Percentiles rank a stretch among this genome's conserved stretches.
Evolutionary conservation across 2,113 vertebrate species (phyloP).

Genomic region (Mastomys coucha): DNA sequence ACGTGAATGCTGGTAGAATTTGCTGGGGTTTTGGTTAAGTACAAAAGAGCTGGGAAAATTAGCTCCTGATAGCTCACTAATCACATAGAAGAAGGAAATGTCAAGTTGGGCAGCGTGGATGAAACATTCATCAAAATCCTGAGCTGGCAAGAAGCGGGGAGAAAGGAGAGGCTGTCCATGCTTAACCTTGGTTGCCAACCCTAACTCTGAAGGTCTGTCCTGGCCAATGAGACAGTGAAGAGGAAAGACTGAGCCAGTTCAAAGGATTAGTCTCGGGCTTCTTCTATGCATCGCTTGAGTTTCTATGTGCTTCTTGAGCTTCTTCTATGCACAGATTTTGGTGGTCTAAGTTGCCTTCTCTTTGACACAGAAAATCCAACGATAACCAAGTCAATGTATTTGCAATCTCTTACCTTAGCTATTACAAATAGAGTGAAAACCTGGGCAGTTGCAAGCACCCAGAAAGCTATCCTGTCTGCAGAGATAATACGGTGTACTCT

Average conservation of each 20-base stretch:
- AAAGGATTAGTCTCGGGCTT: background rate
- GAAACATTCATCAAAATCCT: conserved; percentile 42
- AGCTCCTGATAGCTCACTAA: conserved; percentile 61
- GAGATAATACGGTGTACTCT: background rate
- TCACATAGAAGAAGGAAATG: conserved; percentile 71
- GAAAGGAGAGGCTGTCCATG: background rate
- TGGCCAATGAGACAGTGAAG: background rate
- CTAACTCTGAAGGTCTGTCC: background rate
- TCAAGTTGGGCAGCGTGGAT: conserved; percentile 60
- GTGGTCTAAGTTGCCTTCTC: background rate
- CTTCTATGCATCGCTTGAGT: background rate
- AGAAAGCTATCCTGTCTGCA: background rate
- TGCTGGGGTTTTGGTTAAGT: conserved; percentile 72
- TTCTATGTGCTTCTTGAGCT: background rate
- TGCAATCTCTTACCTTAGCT: background rate
- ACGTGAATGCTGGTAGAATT: conserved; percentile 77
- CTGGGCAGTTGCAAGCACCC: conserved; percentile 1
- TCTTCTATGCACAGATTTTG: background rate
- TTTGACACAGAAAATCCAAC: background rate
- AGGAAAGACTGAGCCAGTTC: background rate
- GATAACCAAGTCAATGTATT: background rate
- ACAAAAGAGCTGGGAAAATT: conserved; percentile 77
- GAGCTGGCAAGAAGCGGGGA: conserved; percentile 51
- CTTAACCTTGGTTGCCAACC: background rate
- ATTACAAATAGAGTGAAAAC: background rate